Evolutionary conservation across 2,113 vertebrate species (phyloP).

Genomic region (Tragelaphus strepsiceros): DNA sequence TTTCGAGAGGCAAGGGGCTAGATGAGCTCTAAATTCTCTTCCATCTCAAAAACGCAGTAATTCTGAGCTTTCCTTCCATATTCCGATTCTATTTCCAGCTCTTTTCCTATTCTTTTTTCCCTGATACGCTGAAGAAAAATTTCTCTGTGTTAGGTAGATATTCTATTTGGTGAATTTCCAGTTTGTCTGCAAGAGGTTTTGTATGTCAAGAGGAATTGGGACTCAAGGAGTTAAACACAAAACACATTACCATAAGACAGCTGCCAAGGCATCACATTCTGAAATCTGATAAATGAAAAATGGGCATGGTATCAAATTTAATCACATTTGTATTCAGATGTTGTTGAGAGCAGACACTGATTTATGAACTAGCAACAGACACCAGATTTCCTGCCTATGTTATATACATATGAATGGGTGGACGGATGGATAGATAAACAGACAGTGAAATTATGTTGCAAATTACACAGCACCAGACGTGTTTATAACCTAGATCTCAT

Average conservation of each 20-base stretch:
- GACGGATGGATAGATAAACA: constrained; percentile 70
- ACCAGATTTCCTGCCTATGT: constrained; percentile 74
- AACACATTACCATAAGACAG: constrained; percentile 53
- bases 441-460: constrained; percentile 72
- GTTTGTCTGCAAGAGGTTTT: not conserved
- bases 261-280: constrained; percentile 46
- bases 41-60: not conserved
- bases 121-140: not conserved
- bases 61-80: too few species aligned
- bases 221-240: constrained; percentile 48
- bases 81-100: not conserved
- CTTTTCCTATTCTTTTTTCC: too few species aligned
- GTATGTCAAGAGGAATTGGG: not conserved
- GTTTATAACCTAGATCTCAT: constrained; percentile 65
- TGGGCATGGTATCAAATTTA: constrained; percentile 72
- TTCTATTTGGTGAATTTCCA: not conserved
- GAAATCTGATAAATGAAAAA: constrained; percentile 75
- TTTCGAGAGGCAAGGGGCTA: not conserved
- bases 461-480: constrained; percentile 64
- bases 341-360: constrained; percentile 75
- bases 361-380: constrained; percentile 77
- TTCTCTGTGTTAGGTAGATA: not conserved
- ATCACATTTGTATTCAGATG: constrained; percentile 79
- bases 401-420: constrained; percentile 69
- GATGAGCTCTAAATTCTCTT: not conserved